These are phyloP conservation scores for Aegithalos caudatus DNA, from an alignment of 2,113 vertebrate species.

Conservation along the genomic window DNA sequence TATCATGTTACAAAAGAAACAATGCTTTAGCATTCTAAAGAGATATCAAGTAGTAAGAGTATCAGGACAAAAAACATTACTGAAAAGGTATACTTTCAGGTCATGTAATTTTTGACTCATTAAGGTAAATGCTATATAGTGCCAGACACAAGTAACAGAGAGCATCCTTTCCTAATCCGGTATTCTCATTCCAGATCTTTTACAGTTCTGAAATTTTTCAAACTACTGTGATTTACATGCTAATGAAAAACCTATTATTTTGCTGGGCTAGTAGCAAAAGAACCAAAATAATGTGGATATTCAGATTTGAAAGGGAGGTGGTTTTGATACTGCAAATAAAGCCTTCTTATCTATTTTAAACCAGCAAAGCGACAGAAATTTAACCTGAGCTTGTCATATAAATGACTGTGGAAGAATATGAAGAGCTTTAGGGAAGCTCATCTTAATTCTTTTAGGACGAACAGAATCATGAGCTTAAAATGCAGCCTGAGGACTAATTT, in stretches of 20 bases:
- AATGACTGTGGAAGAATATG: not conserved
- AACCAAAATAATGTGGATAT: not conserved
- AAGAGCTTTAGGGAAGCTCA: not conserved
- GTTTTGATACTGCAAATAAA: not conserved
- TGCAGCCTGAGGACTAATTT: not conserved
- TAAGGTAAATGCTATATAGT: not conserved
- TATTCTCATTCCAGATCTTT: not conserved
- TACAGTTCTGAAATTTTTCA: not conserved
- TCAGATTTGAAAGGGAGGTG: not conserved
- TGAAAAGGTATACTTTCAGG: not conserved
- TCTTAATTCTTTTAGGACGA: not conserved
- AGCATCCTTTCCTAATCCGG: not conserved
- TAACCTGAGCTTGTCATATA: not conserved
- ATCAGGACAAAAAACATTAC: not conserved
- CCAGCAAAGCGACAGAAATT: not conserved
- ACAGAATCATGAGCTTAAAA: not conserved
- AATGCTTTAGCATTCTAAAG: not conserved
- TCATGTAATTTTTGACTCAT: not conserved
- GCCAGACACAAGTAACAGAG: not conserved
- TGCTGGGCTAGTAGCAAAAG: not conserved
- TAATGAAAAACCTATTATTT: not conserved
- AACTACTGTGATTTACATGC: not conserved
- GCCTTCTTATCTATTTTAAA: not conserved
- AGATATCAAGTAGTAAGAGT: not conserved
- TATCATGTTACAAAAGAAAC: not conserved